phyloP scores from a whole-genome alignment of 1,140 invertebrate genomes.

The Portunus trituberculatus region DNA sequence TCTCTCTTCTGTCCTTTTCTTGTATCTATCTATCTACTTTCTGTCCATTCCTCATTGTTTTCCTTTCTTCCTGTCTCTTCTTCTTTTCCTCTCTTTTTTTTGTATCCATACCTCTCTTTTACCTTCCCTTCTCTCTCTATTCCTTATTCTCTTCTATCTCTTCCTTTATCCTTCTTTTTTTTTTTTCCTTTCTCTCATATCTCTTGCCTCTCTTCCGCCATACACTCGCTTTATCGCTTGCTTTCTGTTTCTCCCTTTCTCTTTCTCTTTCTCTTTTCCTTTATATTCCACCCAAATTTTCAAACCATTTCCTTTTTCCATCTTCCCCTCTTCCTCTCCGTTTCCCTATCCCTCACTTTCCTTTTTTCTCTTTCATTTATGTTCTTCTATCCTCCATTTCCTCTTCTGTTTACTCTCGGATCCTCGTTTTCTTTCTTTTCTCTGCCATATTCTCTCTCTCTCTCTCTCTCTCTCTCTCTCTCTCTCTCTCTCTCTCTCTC shows the following conservation, averaged over 20 bases:
- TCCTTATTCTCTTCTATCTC: neutral
- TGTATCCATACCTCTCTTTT: neutral
- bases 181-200: neutral
- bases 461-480: constrained; percentile 29
- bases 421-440: neutral
- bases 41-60: neutral
- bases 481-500: constrained; percentile 29
- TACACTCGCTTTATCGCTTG: neutral
- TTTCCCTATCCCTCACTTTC: neutral
- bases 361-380: neutral
- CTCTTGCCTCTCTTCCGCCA: neutral
- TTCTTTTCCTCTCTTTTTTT: neutral
- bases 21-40: neutral
- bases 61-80: neutral
- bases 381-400: neutral
- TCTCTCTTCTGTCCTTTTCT: neutral
- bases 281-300: neutral
- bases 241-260: neutral
- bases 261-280: neutral
- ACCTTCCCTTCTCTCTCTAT: neutral
- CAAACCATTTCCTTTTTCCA: neutral
- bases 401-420: neutral
- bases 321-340: neutral
- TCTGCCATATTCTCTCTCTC: neutral
- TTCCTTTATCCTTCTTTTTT: neutral